phyloP scores from a whole-genome alignment of 35 echinoderm and acorn worm genomes.

The Ptychodera flava region DNA sequence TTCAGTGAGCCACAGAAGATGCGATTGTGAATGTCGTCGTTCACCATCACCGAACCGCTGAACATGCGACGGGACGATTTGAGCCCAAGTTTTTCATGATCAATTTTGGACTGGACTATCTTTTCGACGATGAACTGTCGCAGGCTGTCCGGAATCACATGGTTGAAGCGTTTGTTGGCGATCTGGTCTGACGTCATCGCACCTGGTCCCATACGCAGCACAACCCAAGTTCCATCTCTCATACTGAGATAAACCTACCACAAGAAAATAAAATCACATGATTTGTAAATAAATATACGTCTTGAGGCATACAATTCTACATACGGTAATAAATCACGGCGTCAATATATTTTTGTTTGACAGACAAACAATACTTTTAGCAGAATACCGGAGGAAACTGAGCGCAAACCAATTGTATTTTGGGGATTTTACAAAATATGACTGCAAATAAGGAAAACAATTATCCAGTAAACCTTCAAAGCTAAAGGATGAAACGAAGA shows the following conservation, averaged over 20 bases:
- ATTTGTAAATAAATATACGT: too few relatives aligned
- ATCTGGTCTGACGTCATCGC: conserved; percentile 39
- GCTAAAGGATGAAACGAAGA: too few relatives aligned
- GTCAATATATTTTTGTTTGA: too few relatives aligned
- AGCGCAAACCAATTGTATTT: too few relatives aligned
- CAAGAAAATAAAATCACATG: too few relatives aligned
- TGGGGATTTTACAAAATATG: too few relatives aligned
- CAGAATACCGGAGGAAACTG: too few relatives aligned
- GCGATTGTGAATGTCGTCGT: conserved; percentile 20
- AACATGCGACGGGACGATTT: neutral
- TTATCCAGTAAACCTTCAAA: too few relatives aligned
- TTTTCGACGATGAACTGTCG: neutral
- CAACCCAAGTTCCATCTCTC: conserved; percentile 46
- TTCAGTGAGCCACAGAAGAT: conserved; percentile 37
- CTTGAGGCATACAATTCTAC: too few relatives aligned
- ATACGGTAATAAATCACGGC: too few relatives aligned
- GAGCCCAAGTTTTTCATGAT: conserved; percentile 25
- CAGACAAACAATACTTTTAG: too few relatives aligned
- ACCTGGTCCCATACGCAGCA: conserved; percentile 28
- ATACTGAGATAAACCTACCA: conserved; percentile 50
- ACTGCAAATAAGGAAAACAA: too few relatives aligned
- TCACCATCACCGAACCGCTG: conserved; percentile 24
- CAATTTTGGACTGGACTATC: conserved; percentile 10
- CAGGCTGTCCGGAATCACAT: conserved; percentile 2
- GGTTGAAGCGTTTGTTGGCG: conserved; percentile 20